Evolutionary conservation across 2,113 vertebrate species (phyloP).

Genomic region (Hippocampus guttulatus): DNA sequence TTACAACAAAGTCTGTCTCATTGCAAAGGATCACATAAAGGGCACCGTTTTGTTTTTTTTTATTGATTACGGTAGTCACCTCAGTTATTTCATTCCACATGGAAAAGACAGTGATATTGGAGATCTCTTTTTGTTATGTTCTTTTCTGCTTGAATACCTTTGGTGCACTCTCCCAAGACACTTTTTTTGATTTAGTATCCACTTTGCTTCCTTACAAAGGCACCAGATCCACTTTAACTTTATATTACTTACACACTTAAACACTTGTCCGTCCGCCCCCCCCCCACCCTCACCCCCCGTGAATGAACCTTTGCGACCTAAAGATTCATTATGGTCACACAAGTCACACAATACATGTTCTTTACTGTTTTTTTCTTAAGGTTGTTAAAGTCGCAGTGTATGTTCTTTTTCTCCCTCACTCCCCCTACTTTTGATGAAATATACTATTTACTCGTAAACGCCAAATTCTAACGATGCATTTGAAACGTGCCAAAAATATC

Average conservation of each 20-base stretch:
- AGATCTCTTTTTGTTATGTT: background rate
- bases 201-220: constrained; percentile 31
- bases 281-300: background rate
- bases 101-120: background rate
- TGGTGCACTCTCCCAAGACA: constrained; percentile 12
- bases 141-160: constrained; percentile 4
- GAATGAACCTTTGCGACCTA: constrained; percentile 29
- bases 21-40: constrained; percentile 10
- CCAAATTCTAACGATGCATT: no score
- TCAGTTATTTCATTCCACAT: constrained; percentile 13
- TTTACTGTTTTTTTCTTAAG: constrained; percentile 3
- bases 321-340: constrained; percentile 42
- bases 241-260: constrained; percentile 6
- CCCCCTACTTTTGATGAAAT: background rate
- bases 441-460: no score
- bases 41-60: constrained; percentile 6
- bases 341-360: constrained; percentile 28
- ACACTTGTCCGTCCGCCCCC: constrained; percentile 9
- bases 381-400: constrained; percentile 16
- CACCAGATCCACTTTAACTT: constrained; percentile 17
- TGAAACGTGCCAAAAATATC: no score
- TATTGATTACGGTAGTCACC: constrained; percentile 21
- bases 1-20: constrained; percentile 17
- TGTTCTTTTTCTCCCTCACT: background rate
- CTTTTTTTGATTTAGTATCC: constrained; percentile 49